These are phyloP conservation scores for Chlorodrepanis virens DNA, from an alignment of 2,113 vertebrate species.

Conservation along the genomic window DNA sequence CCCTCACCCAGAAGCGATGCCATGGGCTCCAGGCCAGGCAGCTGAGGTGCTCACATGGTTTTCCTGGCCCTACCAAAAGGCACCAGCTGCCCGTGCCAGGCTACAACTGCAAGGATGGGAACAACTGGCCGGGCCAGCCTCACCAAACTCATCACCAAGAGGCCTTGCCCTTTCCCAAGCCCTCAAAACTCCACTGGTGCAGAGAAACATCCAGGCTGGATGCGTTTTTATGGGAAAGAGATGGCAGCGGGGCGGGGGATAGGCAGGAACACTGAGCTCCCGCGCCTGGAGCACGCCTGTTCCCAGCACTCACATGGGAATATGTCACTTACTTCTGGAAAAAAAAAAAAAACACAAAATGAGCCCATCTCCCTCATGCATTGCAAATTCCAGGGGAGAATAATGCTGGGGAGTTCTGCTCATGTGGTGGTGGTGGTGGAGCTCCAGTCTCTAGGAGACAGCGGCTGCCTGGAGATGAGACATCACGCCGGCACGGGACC, in stretches of 20 bases:
- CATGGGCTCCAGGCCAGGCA: not conserved
- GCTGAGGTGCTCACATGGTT: not conserved
- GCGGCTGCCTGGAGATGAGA: conserved; percentile 35
- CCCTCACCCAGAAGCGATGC: not conserved
- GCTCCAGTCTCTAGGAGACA: conserved; percentile 53
- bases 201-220: not conserved
- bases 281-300: not conserved
- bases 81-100: not conserved
- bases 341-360: not conserved
- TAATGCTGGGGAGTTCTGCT: conserved; percentile 4
- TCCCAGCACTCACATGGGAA: not conserved
- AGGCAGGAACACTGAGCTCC: not conserved
- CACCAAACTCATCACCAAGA: not conserved
- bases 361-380: conserved; percentile 28
- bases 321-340: not conserved
- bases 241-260: not conserved
- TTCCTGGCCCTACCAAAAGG: not conserved
- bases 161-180: not conserved
- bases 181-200: not conserved
- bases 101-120: not conserved
- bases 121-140: not conserved
- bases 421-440: not conserved
- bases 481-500: not conserved
- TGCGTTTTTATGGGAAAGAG: conserved; percentile 20
- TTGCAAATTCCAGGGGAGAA: conserved; percentile 39